Conservation (phyloP, 2,113 vertebrate genomes). For the Ictalurus furcatus region DNA sequence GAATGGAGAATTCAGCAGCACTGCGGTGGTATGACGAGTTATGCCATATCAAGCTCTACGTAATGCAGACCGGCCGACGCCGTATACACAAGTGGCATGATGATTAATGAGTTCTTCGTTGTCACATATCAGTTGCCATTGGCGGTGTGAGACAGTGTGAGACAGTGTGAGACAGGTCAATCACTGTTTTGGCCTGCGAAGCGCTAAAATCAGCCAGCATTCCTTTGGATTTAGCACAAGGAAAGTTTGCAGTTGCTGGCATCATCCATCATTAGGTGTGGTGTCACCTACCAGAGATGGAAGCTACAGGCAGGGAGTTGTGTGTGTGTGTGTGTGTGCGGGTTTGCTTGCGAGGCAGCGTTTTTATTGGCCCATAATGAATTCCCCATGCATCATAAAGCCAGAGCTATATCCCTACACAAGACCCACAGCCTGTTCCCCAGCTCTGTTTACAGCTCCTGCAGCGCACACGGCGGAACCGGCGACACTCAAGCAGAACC, state of each 20-base stretch:
- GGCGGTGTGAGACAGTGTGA: not conserved
- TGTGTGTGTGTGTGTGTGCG: slow-evolving; percentile 9
- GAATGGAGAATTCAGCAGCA: not conserved
- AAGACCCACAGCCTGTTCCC: slow-evolving; percentile 14
- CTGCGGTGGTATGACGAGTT: not conserved
- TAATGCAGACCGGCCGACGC: no score
- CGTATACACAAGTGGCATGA: not conserved
- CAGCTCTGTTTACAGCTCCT: slow-evolving; percentile 34
- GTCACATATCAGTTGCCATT: not conserved
- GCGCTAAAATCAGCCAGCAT: not conserved
- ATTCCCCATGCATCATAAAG: slow-evolving; percentile 56
- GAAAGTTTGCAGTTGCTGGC: slow-evolving; percentile 32
- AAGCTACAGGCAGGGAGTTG: not conserved
- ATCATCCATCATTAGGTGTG: not conserved
- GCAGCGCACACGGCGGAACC: slow-evolving; percentile 11
- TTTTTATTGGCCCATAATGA: slow-evolving; percentile 52
- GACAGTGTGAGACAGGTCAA: not conserved
- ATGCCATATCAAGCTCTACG: not conserved
- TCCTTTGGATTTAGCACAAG: slow-evolving; percentile 26
- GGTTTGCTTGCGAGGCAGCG: not conserved
- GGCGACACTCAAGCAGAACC: not conserved
- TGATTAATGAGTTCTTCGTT: not conserved
- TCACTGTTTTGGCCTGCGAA: not conserved
- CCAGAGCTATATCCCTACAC: slow-evolving; percentile 25
- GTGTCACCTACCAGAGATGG: slow-evolving; percentile 22